These are phyloP conservation scores for Uloborus diversus DNA, from an alignment of 1,140 invertebrate species.

Conservation along the genomic window DNA sequence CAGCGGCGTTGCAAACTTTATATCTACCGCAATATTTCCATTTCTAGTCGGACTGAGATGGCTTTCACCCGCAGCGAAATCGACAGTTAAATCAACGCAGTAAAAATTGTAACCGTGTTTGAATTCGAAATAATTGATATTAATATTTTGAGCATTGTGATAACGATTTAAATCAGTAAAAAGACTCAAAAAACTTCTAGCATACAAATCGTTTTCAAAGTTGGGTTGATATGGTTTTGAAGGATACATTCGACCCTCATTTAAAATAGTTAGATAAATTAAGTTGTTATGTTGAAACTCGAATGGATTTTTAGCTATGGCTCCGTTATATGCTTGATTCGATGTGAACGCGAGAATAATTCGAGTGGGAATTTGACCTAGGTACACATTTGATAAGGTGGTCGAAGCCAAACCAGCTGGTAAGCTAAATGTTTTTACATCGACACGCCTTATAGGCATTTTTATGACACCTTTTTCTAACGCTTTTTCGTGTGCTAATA, in stretches of 20 bases:
- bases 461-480: conserved; percentile 13
- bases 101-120: neutral
- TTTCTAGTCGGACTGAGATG: neutral
- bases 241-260: conserved; percentile 7
- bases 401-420: neutral
- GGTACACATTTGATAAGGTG: conserved; percentile 15
- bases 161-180: conserved; percentile 24
- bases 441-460: conserved; percentile 3
- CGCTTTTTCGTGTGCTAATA: conserved; percentile 32
- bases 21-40: neutral
- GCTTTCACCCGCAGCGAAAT: neutral
- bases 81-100: conserved; percentile 2
- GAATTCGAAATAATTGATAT: conserved; percentile 17
- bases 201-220: conserved; percentile 14
- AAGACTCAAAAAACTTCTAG: neutral
- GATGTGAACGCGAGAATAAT: conserved; percentile 21
- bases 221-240: conserved; percentile 12
- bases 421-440: conserved; percentile 9
- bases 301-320: conserved; percentile 20
- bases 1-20: neutral
- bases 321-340: conserved; percentile 12
- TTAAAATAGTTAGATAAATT: conserved; percentile 11
- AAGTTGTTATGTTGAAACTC: conserved; percentile 33
- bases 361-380: conserved; percentile 2
- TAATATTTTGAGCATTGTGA: conserved; percentile 13